Evolutionary conservation across 2,888 invertebrate genomes (phyloP).

Genomic region (Tanypteryx hageni): DNA sequence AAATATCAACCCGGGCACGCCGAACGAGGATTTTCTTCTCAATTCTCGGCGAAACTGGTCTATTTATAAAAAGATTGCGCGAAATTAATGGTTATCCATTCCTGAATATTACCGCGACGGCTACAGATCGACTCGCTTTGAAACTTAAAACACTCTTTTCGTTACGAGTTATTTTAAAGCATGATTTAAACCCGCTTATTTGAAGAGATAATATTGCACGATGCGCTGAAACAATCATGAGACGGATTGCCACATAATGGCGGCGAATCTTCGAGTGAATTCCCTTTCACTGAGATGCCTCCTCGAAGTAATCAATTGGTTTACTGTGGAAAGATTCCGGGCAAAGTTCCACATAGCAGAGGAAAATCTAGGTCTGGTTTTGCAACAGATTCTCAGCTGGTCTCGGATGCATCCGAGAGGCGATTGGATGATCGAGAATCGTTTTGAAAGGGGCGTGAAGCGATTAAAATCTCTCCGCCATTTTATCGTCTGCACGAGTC

Average conservation of each 20-base stretch:
- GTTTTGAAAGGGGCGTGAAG: not conserved
- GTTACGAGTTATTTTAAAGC: slow-evolving; percentile 33
- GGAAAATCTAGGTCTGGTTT: not conserved
- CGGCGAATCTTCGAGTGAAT: not conserved
- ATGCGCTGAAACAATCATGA: not conserved
- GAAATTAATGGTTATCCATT: no score
- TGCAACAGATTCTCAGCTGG: not conserved
- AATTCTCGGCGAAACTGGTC: no score
- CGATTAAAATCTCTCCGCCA: not conserved
- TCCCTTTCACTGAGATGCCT: not conserved
- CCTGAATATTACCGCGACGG: no score
- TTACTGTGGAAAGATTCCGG: slow-evolving; percentile 14
- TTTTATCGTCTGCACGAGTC: not conserved
- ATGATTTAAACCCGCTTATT: slow-evolving; percentile 22
- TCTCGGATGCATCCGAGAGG: not conserved
- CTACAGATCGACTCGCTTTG: no score
- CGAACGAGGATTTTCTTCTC: no score
- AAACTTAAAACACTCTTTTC: slow-evolving; percentile 12
- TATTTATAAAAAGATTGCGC: no score
- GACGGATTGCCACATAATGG: slow-evolving; percentile 2
- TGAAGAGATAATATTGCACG: not conserved
- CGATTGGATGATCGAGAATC: not conserved
- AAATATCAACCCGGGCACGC: no score
- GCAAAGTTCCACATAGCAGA: slow-evolving; percentile 13
- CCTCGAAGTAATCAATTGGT: not conserved